Base-by-base conservation (phyloP, 2,113 vertebrate genomes). In the Rafetus swinhoei region DNA sequence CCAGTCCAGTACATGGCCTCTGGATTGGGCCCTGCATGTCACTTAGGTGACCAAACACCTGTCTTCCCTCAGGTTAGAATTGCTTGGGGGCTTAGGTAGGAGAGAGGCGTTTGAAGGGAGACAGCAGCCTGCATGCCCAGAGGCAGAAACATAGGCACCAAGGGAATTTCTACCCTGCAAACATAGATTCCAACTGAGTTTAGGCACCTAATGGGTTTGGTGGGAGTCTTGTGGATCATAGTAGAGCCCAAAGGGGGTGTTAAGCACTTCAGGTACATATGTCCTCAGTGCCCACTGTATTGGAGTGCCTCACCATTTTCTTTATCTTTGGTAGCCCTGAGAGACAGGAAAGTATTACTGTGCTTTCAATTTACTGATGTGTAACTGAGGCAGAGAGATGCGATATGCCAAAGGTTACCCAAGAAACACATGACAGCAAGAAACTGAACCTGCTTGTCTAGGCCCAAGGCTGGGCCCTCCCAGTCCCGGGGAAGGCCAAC, bases 331-430 rank as follows among this genome's bases (percentile, higher is more conserved):
- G 57, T 35, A 57, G 19, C 13, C 0, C 1, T 29, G 79, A 27
- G 6, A 54, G 3, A 2, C 54, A 10, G 55, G 1, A 8, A 35
- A 12, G 53, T 93, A 74, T 74, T 59, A 2, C 80, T 87, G 57
- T 79, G 81, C 56, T 50, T 84, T 12, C 9, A 6, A 24, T 50
- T 81, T 52, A 0, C 57, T 1, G 0, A 29, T 13, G 1, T 32
- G 52, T n/a, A 69, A 79, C 18, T 82, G 79, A 45, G 72, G 79
- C 88, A 93, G 55, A 0, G 0, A 79, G 55, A 87, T 52, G 76
- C 57, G 87, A 82, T 0, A 19, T 45, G 5, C 3, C 21, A 59
- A 50, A 82, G 65, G 79, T 35, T 81, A 65, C 52, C 19, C 27
- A 94, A 35, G 82, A 93, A 92, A 69, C 1, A 0, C 76, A 45